These are phyloP conservation scores for Ischnus inquisitorius DNA, from an alignment of 2,888 invertebrate species.

Conservation along the genomic window DNA sequence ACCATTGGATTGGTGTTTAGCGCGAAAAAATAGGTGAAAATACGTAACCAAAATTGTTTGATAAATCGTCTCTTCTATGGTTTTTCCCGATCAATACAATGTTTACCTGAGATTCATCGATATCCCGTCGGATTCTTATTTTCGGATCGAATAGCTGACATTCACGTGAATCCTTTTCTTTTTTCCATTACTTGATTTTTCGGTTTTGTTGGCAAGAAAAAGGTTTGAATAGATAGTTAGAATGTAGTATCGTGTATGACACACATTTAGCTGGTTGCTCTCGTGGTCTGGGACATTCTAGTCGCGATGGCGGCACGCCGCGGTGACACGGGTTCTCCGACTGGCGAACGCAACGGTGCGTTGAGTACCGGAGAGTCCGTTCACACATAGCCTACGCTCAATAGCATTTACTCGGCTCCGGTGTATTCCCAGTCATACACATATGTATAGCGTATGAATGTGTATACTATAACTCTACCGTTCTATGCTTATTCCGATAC, in stretches of 20 bases:
- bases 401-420: neutral
- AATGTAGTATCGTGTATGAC: slow-evolving; percentile 71
- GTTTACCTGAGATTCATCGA: too few species aligned
- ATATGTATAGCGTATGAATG: neutral
- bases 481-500: slow-evolving; percentile 65
- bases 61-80: too few species aligned
- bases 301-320: slow-evolving; percentile 59
- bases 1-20: too few species aligned
- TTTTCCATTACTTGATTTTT: neutral
- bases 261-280: slow-evolving; percentile 78
- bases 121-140: too few species aligned
- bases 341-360: slow-evolving; percentile 57
- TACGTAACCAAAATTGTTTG: too few species aligned
- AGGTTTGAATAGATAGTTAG: neutral
- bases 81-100: too few species aligned
- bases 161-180: too few species aligned
- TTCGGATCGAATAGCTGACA: too few species aligned
- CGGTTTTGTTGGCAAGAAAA: neutral
- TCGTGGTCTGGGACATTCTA: slow-evolving; percentile 68
- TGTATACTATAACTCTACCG: slow-evolving; percentile 28
- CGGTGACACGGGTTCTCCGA: slow-evolving; percentile 58
- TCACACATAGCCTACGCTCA: slow-evolving; percentile 16
- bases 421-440: neutral
- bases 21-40: too few species aligned
- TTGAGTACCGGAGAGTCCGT: slow-evolving; percentile 40